phyloP scores from a whole-genome alignment of 92 coral and sea anemone genomes.

The Zoanthus sansibaricus region DNA sequence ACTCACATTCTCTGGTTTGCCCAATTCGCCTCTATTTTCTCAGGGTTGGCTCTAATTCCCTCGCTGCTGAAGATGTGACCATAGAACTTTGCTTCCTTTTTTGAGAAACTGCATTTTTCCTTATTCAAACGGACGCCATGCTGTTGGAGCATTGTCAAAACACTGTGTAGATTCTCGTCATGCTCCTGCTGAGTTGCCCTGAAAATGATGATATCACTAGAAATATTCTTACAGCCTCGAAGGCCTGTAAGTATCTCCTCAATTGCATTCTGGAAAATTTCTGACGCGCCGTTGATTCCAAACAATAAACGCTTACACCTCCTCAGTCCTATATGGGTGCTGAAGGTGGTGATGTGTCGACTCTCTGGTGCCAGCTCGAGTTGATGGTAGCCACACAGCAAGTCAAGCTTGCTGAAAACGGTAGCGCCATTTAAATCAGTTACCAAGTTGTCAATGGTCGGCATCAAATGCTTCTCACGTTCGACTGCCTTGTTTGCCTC shows the following conservation, averaged over 20 bases:
- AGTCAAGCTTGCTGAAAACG: slow-evolving; percentile 38
- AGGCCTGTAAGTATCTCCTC: slow-evolving; percentile 32
- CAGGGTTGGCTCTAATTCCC: not conserved
- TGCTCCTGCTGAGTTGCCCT: not conserved
- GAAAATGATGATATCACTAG: not conserved
- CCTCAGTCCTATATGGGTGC: slow-evolving; percentile 50
- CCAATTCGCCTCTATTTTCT: too few species aligned
- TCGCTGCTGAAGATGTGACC: not conserved
- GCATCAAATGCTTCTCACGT: slow-evolving; percentile 8
- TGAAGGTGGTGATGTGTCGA: slow-evolving; percentile 52
- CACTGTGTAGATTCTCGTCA: not conserved
- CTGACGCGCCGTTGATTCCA: slow-evolving; percentile 54
- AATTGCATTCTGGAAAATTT: slow-evolving; percentile 54
- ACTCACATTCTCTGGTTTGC: too few species aligned
- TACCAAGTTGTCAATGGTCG: slow-evolving; percentile 67
- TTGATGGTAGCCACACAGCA: slow-evolving; percentile 47
- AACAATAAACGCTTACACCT: slow-evolving; percentile 55
- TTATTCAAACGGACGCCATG: too few species aligned
- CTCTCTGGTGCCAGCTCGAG: slow-evolving; percentile 26
- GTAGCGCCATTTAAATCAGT: slow-evolving; percentile 63
- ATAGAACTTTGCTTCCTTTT: not conserved
- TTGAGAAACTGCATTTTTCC: not conserved
- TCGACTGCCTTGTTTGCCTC: slow-evolving; percentile 30
- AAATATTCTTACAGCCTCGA: slow-evolving; percentile 23
- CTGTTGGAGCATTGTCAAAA: not conserved